Percentiles rank a stretch among this genome's conserved stretches.
Evolutionary conservation across 2,113 vertebrate genomes (phyloP).

Genomic region (Bombycilla garrulus): DNA sequence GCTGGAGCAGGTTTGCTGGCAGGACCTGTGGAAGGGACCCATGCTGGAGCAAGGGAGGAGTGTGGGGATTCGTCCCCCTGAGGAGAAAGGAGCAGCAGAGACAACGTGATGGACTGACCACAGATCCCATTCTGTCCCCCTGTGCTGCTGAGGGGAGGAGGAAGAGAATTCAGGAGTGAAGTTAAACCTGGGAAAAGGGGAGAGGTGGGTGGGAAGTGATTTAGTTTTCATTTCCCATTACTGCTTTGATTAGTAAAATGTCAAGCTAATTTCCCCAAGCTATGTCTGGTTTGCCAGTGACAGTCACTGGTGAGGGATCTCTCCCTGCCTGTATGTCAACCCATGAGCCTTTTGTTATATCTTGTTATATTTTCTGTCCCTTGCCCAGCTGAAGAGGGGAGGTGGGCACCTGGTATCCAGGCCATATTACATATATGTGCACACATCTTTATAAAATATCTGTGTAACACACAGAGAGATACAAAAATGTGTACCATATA

Average conservation of each 20-base stretch:
- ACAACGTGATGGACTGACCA: not conserved
- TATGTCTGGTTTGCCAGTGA: not conserved
- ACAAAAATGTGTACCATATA: not conserved
- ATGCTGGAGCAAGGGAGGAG: not conserved
- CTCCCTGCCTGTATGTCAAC: not conserved
- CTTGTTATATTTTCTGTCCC: not conserved
- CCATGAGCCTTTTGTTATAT: not conserved
- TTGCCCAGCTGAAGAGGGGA: not conserved
- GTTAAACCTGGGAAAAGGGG: not conserved
- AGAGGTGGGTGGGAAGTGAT: not conserved
- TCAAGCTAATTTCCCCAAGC: not conserved
- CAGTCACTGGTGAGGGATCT: not conserved
- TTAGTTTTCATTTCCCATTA: not conserved
- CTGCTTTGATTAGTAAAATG: not conserved
- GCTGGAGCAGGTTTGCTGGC: not conserved
- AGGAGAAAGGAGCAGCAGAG: not conserved
- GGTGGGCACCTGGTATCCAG: not conserved
- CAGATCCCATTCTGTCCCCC: not conserved
- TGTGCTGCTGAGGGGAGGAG: not conserved
- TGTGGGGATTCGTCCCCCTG: not conserved
- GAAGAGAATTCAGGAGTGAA: not conserved
- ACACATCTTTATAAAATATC: not conserved
- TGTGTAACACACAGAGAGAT: not conserved
- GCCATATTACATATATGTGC: not conserved
- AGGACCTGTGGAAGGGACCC: not conserved